phyloP scores from a whole-genome alignment of 2,888 invertebrate species.

The Monochamus alternatus region DNA sequence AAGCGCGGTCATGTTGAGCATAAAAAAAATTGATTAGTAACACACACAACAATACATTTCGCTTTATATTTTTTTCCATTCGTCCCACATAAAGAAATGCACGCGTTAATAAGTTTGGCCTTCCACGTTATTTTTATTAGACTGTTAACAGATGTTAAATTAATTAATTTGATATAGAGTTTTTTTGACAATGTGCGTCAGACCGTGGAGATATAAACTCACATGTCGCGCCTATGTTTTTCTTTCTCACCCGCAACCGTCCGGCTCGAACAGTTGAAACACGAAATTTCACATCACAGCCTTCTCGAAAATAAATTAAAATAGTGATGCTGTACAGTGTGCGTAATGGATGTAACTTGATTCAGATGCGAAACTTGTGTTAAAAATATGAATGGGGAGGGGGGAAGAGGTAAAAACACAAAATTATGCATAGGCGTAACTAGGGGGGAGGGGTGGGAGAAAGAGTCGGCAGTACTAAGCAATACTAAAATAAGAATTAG shows the following conservation, averaged over 20 bases:
- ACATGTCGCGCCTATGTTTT: slow-evolving; percentile 39
- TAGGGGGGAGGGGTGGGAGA: too few relatives aligned
- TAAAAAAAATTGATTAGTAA: background rate
- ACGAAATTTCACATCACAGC: too few relatives aligned
- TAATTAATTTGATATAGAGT: slow-evolving; percentile 40
- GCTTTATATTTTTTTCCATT: background rate
- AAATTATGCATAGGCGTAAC: too few relatives aligned
- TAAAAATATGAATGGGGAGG: too few relatives aligned
- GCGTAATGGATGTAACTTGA: too few relatives aligned
- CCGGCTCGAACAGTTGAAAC: background rate
- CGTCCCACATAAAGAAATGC: slow-evolving; percentile 7
- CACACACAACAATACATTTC: slow-evolving; percentile 3
- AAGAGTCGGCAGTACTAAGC: too few relatives aligned
- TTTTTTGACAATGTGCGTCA: slow-evolving; percentile 50
- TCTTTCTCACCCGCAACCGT: slow-evolving; percentile 7
- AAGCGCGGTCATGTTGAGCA: background rate
- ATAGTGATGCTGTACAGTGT: too few relatives aligned
- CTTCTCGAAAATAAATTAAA: too few relatives aligned
- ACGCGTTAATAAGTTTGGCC: slow-evolving; percentile 26
- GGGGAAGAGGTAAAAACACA: too few relatives aligned
- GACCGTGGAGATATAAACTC: slow-evolving; percentile 39
- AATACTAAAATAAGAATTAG: too few relatives aligned
- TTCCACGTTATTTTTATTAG: slow-evolving; percentile 34
- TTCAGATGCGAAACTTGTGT: too few relatives aligned
- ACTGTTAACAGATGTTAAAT: slow-evolving; percentile 43